A percentile compares a stretch with the other conserved stretches of the same genome.
Conservation (phyloP, 2,113 vertebrate genomes). For the Amphilophus citrinellus region DNA sequence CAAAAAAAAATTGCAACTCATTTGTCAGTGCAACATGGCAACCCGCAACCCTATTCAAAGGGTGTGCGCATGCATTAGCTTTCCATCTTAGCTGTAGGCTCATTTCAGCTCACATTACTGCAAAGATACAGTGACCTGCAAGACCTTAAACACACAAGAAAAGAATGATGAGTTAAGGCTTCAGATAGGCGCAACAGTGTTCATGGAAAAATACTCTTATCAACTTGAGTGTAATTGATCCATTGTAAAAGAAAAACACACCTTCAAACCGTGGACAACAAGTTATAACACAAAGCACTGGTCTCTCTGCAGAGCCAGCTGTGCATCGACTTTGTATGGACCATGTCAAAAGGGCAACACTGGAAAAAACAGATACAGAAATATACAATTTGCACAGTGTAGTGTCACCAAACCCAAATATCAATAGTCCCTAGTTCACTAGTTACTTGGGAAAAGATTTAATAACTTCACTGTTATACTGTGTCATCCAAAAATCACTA, state of each 20-base stretch:
- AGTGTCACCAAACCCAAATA: conserved; percentile 4
- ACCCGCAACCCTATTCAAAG: not conserved
- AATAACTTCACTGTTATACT: not conserved
- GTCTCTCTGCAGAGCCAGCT: not conserved
- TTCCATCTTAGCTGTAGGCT: not conserved
- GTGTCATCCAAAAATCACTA: not conserved
- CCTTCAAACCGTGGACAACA: not conserved
- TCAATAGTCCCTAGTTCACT: no score
- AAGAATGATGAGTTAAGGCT: not conserved
- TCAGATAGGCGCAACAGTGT: not conserved
- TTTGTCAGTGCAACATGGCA: not conserved
- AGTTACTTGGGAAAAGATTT: not conserved
- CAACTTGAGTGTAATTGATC: not conserved
- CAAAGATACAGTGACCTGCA: not conserved
- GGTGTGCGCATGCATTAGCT: not conserved
- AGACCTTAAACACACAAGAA: not conserved
- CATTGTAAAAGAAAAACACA: not conserved
- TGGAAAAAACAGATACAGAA: not conserved
- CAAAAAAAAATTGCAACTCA: not conserved
- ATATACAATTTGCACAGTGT: not conserved
- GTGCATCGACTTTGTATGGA: not conserved
- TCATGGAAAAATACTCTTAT: not conserved
- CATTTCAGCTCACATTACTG: no score
- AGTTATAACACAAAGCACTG: not conserved
- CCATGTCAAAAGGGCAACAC: not conserved